Conservation (phyloP, 2,113 vertebrate genomes). For the Cariama cristata region DNA sequence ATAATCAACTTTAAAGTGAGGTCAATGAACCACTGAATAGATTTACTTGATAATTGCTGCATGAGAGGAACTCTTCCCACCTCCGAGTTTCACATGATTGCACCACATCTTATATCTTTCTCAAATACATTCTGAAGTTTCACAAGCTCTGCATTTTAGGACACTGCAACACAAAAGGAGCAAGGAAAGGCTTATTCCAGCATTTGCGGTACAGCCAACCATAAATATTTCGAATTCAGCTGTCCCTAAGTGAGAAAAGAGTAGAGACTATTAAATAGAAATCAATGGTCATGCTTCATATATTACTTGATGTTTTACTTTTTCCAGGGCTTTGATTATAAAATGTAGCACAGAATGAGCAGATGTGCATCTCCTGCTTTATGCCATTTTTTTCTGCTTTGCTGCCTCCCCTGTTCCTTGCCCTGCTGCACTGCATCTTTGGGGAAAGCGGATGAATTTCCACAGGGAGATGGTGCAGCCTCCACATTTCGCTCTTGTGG, state of each 20-base stretch:
- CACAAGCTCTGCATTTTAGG: slow-evolving; percentile 17
- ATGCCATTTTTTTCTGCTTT: neutral
- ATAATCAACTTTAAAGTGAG: neutral
- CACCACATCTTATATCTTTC: neutral
- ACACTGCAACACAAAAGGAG: neutral
- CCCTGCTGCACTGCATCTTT: neutral
- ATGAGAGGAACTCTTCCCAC: neutral
- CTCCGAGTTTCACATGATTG: neutral
- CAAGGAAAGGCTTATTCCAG: slow-evolving; percentile 15
- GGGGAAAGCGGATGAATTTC: neutral
- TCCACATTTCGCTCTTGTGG: neutral
- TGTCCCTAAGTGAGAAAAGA: neutral
- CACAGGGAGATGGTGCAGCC: neutral
- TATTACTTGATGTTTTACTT: neutral
- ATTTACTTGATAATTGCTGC: neutral
- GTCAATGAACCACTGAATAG: neutral
- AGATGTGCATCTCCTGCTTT: neutral
- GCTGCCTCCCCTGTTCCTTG: neutral
- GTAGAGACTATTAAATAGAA: slow-evolving; percentile 49
- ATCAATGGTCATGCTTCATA: slow-evolving; percentile 41
- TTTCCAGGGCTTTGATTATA: slow-evolving; percentile 22
- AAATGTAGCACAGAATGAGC: neutral
- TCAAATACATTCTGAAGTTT: neutral
- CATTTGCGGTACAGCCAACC: slow-evolving; percentile 32
- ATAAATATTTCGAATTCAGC: slow-evolving; percentile 45